Base-by-base conservation (phyloP, 2,113 vertebrate species). In the Poeciliopsis retropinna region DNA sequence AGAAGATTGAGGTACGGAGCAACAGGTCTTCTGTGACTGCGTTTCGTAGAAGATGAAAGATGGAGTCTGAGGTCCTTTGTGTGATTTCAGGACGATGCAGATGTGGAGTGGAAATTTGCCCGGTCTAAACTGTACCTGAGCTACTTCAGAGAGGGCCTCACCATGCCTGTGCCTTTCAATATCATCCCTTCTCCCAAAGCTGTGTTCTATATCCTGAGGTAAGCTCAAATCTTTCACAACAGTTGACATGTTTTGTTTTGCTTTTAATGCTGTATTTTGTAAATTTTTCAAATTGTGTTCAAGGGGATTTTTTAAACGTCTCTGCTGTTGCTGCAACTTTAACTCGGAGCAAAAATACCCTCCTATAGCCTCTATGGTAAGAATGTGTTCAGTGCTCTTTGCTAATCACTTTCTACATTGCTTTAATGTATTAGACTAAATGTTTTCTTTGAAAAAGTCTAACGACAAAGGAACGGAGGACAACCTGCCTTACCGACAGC, bases 51-150 rank as follows among this genome's bases (percentile, higher is more conserved):
- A 3, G 15, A 39, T 1, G 51, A 64, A 27, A 1, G 30, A 41
- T 51, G 32, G 5, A 3, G 12, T 9, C 28, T 76, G 29, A 75
- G 9, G 15, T 51, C 31, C 69, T 2, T 22, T 0, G 63, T 28
- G 74, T 1, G 30, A 51, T 47, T 61, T 87, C 70, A 97, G 96
- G 95, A 97, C 2, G 95, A 97, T 17, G 96, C 96, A 0, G 96
- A 98, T 0, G 96, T 98, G 22, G 96, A 97, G 81, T 97, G 96
- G 97, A 98, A 97, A 70, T 97, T 97, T 73, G 96, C 96, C n/a
- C 89, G 95, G 72, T 98, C 97, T 2, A 97, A 96, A 80, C 94
- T 97, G 78, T 98, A 97, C 87, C 93, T 97, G 41, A 96, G 93
- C 67, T 97, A 96, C 92, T 97, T 97, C 89, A 88, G 95, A 77